Base-by-base conservation (phyloP, 2,797 vertebrate species). In the Psittacula derbiana region DNA sequence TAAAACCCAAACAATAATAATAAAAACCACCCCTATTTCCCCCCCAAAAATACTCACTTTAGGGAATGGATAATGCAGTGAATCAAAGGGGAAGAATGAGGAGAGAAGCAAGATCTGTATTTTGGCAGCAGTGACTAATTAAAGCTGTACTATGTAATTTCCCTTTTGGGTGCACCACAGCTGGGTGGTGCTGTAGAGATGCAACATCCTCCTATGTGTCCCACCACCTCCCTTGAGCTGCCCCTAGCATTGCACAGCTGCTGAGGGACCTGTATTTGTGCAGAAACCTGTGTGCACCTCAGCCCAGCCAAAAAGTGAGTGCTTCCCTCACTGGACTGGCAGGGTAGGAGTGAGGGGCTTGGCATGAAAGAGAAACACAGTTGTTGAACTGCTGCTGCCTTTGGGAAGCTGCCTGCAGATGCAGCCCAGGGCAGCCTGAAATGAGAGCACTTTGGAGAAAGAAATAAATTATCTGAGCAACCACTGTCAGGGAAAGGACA, bases 241-340 rank as follows among this genome's bases (percentile, higher is more conserved):
- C 28, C 27, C 16, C 55, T 5, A 4, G 14, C 21, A 6, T 0
- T 0, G 2, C 9, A 2, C 13, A 1, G 31, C 21, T 50, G 28
- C 43, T 46, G 55, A 18, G 33, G n/a, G n/a, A 44, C n/a, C 36
- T 10, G 30, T 10, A 16, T n/a, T 1, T 1, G 49, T 18, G 27
- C 6, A 19, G 33, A n/a, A 23, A 43, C 27, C 41, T 33, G 28
- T 2, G 0, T 2, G 18, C 6, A 31, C 4, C n/a, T 13, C 16
- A 1, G 78, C 24, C 18, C 33, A 28, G 33, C 28, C 43, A 13
- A 40, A 47, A 71, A 36, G 57, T 4, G 1, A 30, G 12, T 13
- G 0, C 28, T 40, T 16, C 11, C 23, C 41, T 11, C 0, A 2
- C 24, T 6, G 11, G n/a, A 23, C 38, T 49, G 16, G 11, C 7